phyloP scores from a whole-genome alignment of 53 echinoderm and acorn worm genomes.

The Stichopus horrens region DNA sequence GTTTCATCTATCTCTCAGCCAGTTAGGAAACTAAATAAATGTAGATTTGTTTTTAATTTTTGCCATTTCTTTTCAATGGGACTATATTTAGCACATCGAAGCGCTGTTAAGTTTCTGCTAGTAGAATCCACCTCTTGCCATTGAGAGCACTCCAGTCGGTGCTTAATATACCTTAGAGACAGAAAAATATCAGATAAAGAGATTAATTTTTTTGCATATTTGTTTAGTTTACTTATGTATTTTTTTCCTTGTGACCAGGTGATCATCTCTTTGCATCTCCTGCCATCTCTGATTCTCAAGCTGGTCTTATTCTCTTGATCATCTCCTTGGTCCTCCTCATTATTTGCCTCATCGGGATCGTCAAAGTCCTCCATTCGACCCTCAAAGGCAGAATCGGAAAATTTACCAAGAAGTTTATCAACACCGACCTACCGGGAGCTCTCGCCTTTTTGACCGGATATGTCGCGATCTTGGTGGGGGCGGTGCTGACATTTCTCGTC shows the following conservation, averaged over 20 bases:
- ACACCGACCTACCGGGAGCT: constrained; percentile 64
- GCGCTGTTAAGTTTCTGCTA: too few relatives aligned
- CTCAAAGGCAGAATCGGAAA: constrained; percentile 71
- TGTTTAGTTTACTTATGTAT: too few relatives aligned
- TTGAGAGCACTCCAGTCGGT: too few relatives aligned
- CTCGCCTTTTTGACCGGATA: constrained; percentile 71
- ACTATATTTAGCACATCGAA: too few relatives aligned
- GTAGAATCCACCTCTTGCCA: too few relatives aligned
- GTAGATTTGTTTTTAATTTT: too few relatives aligned
- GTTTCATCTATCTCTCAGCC: too few relatives aligned
- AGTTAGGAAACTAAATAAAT: too few relatives aligned
- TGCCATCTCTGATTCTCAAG: constrained; percentile 55
- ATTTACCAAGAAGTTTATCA: constrained; percentile 67
- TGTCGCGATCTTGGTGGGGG: constrained; percentile 65
- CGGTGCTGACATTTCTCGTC: constrained; percentile 71
- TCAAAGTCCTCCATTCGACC: constrained; percentile 72
- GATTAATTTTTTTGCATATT: too few relatives aligned
- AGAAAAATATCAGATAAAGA: too few relatives aligned
- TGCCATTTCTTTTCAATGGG: too few relatives aligned
- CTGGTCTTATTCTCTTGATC: constrained; percentile 65
- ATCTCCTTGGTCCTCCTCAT: constrained; percentile 62
- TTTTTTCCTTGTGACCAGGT: constrained; percentile 42
- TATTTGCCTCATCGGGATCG: constrained; percentile 63
- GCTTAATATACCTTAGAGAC: too few relatives aligned
- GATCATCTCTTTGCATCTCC: constrained; percentile 67